phyloP scores from a whole-genome alignment of 1,140 invertebrate species.

The Idris sp. region DNA sequence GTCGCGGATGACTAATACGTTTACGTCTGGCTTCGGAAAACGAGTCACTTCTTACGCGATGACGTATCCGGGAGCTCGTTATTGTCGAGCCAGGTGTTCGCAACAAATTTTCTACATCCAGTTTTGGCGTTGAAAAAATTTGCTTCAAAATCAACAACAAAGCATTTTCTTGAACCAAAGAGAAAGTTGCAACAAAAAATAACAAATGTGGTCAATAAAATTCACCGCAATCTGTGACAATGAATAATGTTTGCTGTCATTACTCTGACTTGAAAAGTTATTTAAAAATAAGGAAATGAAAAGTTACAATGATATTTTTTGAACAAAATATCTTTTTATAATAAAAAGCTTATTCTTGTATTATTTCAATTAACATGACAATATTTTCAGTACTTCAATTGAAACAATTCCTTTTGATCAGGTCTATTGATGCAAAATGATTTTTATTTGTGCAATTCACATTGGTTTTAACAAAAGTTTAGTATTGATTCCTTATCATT shows the following conservation, averaged over 20 bases:
- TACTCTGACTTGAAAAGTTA: no score
- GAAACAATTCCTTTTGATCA: constrained; percentile 12
- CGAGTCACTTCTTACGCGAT: constrained; percentile 44
- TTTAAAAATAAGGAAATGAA: no score
- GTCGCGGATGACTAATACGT: constrained; percentile 32
- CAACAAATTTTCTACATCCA: background rate
- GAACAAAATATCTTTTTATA: no score
- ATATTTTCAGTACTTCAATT: constrained; percentile 15
- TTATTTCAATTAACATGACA: no score
- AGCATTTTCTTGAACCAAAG: background rate
- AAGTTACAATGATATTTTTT: no score
- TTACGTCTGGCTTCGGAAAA: constrained; percentile 27
- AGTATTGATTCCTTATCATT: constrained; percentile 5
- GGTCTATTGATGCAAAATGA: constrained; percentile 10
- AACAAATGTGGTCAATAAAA: background rate
- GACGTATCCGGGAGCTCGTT: constrained; percentile 45
- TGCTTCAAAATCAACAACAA: background rate
- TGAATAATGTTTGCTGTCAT: no score
- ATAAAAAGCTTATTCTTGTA: no score
- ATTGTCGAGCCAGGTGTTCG: constrained; percentile 38
- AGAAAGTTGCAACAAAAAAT: constrained; percentile 10
- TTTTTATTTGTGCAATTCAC: background rate
- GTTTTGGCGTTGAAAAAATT: background rate
- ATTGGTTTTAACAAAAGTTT: background rate
- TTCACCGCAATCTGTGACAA: background rate